phyloP scores from a whole-genome alignment of 2,797 vertebrate species.

The Gobio occitaniae region DNA sequence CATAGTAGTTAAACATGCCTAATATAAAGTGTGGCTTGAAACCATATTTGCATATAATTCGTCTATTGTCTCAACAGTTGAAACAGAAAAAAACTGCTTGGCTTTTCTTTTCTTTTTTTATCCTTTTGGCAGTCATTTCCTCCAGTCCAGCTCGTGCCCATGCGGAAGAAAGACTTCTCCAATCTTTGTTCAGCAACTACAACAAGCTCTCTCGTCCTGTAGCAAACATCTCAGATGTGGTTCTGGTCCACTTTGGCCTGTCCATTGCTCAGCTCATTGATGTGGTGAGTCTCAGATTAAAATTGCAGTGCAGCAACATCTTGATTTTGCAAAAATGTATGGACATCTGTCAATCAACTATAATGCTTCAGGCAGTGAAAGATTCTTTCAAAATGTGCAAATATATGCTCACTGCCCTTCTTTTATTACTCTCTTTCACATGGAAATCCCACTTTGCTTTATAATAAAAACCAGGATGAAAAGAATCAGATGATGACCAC shows the following conservation, averaged over 20 bases:
- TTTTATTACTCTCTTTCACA: background rate
- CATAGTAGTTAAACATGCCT: background rate
- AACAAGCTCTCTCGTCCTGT: conserved; percentile 96
- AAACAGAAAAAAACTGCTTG: background rate
- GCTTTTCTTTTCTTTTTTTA: conserved; percentile 29
- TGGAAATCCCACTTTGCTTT: background rate
- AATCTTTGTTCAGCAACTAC: conserved; percentile 88
- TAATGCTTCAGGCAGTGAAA: background rate
- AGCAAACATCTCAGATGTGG: conserved; percentile 92
- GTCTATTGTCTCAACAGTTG: background rate
- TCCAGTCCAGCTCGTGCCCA: conserved; percentile 83
- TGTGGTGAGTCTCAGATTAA: conserved; percentile 82
- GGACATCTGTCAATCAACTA: background rate
- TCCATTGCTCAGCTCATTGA: conserved; percentile 98
- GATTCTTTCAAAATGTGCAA: background rate
- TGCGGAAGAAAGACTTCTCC: conserved; percentile 91
- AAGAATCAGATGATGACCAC: conserved; percentile 97
- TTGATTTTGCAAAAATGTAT: background rate
- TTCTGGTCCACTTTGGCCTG: conserved; percentile 93
- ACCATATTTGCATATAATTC: background rate
- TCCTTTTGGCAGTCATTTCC: conserved; percentile 72
- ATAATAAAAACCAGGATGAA: conserved; percentile 78
- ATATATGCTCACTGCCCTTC: background rate
- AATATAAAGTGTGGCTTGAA: background rate
- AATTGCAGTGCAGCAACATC: background rate